Evolutionary conservation across 2,888 invertebrate genomes (phyloP).

Genomic region (Acholoe squamosa): DNA sequence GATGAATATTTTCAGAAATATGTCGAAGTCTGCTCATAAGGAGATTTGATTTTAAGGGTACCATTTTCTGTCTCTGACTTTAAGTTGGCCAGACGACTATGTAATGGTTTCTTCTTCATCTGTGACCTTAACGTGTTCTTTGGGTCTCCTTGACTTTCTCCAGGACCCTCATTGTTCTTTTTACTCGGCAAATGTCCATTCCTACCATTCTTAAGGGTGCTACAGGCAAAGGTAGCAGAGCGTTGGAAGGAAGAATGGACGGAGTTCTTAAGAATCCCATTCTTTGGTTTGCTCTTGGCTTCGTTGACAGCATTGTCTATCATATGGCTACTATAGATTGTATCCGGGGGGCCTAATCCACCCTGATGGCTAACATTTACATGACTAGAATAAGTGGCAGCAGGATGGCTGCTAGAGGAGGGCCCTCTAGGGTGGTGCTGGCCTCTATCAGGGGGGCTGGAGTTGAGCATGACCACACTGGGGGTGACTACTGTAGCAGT

Average conservation of each 20-base stretch:
- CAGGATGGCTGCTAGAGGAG: too few species aligned
- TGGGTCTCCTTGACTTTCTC: not conserved
- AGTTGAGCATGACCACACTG: constrained; percentile 45
- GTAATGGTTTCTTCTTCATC: constrained; percentile 39
- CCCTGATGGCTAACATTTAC: not conserved
- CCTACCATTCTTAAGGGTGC: not conserved
- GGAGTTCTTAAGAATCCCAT: constrained; percentile 43
- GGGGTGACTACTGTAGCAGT: constrained; percentile 42
- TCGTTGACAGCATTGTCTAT: not conserved
- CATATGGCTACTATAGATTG: not conserved
- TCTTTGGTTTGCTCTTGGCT: not conserved
- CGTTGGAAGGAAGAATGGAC: not conserved
- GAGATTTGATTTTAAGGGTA: not conserved
- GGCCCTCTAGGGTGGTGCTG: not conserved
- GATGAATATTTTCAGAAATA: constrained; percentile 18
- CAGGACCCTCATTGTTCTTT: not conserved
- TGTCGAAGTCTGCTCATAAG: constrained; percentile 46
- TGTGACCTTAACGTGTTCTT: constrained; percentile 29
- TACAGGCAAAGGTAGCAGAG: not conserved
- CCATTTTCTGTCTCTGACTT: not conserved
- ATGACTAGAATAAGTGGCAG: constrained; percentile 51
- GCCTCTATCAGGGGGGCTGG: not conserved
- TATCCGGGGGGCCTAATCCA: not conserved
- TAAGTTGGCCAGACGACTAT: not conserved
- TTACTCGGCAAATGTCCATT: not conserved